Conservation (phyloP, 2,797 vertebrate species). For the Streptopelia turtur region DNA sequence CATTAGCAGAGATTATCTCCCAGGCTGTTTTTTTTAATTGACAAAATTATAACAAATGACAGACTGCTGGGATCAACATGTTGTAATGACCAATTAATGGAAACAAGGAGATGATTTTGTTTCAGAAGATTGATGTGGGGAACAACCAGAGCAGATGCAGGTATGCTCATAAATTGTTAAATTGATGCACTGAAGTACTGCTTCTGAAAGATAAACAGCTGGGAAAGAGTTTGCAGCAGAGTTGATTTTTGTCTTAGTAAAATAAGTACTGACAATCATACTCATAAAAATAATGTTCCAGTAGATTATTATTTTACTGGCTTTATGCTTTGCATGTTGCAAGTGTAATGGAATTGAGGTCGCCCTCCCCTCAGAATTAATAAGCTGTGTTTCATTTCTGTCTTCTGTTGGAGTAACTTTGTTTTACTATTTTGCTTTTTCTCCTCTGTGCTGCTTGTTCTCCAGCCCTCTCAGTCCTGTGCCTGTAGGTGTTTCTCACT, state of each 20-base stretch:
- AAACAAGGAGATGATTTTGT: conserved; percentile 15
- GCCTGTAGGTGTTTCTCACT: conserved; percentile 2
- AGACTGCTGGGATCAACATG: background rate
- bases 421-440: conserved; percentile 13
- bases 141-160: conserved; percentile 16
- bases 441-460: background rate
- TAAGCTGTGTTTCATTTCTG: background rate
- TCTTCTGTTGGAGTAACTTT: background rate
- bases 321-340: background rate
- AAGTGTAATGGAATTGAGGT: background rate
- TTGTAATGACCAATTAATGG: conserved; percentile 31
- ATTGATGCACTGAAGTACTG: background rate
- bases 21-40: background rate
- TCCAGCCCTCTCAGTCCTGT: conserved; percentile 2
- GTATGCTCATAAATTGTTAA: conserved; percentile 9
- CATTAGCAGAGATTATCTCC: background rate
- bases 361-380: background rate
- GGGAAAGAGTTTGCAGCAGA: background rate
- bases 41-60: background rate
- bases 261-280: background rate
- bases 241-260: conserved; percentile 16
- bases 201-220: conserved; percentile 34
- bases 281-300: background rate
- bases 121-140: conserved; percentile 22
- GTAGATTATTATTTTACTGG: conserved; percentile 6